Percentiles rank a stretch among this genome's conserved stretches.
Evolutionary conservation across 2,888 invertebrate genomes (phyloP).

Genomic region (Leucozona laternaria): DNA sequence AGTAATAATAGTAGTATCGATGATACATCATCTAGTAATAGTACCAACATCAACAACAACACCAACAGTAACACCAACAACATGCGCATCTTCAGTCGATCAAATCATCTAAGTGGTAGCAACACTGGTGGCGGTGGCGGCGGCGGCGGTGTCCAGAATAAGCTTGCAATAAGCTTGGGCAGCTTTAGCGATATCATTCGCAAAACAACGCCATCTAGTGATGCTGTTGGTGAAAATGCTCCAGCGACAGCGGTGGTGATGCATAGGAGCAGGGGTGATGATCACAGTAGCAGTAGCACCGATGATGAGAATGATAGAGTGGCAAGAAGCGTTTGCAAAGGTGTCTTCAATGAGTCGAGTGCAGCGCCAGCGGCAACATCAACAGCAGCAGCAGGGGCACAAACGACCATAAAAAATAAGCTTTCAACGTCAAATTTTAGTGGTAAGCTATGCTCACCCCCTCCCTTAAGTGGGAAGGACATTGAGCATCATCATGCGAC

Average conservation of each 20-base stretch:
- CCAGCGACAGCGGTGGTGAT: constrained; percentile 65
- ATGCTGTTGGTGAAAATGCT: constrained; percentile 83
- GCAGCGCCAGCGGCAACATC: background rate
- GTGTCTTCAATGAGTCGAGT: constrained; percentile 34
- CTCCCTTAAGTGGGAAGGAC: constrained; percentile 89
- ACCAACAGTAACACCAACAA: constrained; percentile 76
- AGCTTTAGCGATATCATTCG: constrained; percentile 78
- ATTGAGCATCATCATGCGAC: constrained; percentile 84
- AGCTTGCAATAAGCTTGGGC: constrained; percentile 78
- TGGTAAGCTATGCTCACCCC: constrained; percentile 82
- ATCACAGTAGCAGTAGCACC: constrained; percentile 74
- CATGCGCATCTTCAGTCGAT: constrained; percentile 70
- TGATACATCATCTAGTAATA: constrained; percentile 71
- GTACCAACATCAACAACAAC: constrained; percentile 53
- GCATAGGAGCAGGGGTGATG: constrained; percentile 69
- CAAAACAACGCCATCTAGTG: constrained; percentile 83
- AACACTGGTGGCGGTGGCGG: constrained; percentile 30
- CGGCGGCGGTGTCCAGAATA: constrained; percentile 68
- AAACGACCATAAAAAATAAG: constrained; percentile 48
- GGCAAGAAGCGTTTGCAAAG: constrained; percentile 49
- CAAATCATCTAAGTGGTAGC: constrained; percentile 55
- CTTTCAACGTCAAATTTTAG: constrained; percentile 68
- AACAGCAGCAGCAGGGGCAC: background rate
- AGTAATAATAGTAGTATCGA: constrained; percentile 61
- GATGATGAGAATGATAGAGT: constrained; percentile 76